Evolutionary conservation across 2,113 vertebrate species (phyloP), one percentile per base, ranked within the genome.

Genomic region (Festucalex cinctus): DNA sequence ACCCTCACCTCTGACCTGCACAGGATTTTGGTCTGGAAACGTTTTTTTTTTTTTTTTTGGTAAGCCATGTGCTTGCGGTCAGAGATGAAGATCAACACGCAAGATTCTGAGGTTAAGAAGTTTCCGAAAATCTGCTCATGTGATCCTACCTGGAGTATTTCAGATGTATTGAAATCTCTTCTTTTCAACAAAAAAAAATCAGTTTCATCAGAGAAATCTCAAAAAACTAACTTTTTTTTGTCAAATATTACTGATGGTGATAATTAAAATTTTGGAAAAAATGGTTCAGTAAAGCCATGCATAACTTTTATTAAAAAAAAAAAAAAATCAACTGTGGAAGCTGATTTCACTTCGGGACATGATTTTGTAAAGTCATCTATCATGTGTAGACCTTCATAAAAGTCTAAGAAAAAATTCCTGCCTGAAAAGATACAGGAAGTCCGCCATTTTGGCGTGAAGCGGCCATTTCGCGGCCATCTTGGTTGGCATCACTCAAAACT

Each of bases 1-100:
- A 91, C 90, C 90, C 80, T 56, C 83, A 90, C 91, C 90, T 88
- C 75, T 90, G 90, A 91, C 91, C 89, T 88, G 9, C 75, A 73
- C 84, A 82, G 84, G 83, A 91, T 91, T 90, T 80, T 62, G 78
- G 81, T 83, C 68, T 77, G 88, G 86, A 86, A 86, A 76, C 77
- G 28, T 65, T 83, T 69, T 56, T 56, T 56, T 53, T 22, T 14
- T 28, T 28, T 56, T 26, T 51, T 54, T 54, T 26, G 26, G 22
- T 6, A 56, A 56, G 51, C 12, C 79, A 81, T 88, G 83, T 85
- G 84, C 73, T 81, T 68, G 16, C 7, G 70, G 43, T 26, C 36
- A 41, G 56, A 77, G 70, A 44, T 62, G 78, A 76, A 74, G 75
- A 73, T 46, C 13, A 54, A 22, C n/a, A 1, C 48, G 3, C 8